Evolutionary conservation across 2,888 invertebrate species (phyloP), one percentile per base, ranked within the genome.

Genomic region (Syrphus vitripennis): DNA sequence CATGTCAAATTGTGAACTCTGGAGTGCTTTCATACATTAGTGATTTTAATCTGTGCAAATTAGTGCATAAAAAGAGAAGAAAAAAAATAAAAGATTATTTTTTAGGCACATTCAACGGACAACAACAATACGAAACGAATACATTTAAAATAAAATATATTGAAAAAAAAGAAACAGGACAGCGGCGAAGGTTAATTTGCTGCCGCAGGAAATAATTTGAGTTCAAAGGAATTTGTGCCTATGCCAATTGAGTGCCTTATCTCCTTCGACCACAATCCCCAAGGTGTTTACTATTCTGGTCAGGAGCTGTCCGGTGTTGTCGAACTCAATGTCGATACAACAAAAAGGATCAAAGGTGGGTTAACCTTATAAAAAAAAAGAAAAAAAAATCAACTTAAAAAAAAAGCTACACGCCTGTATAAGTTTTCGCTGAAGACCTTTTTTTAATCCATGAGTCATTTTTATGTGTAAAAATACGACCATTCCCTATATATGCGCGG

Each of bases 221-320:
- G 76, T 72, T 84, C 53, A 72, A 76, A 84, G 81, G 81, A 84
- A 77, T 55, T 78, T 82, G 86, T 86, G 86, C 82, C 89, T 92
- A 92, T 92, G 92, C 92, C 92, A 89, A 92, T 92, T 90, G 92
- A 92, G 92, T 92, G 92, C 92, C 92, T 92, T 92, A 92, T 92
- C 90, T 91, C 91, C 89, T 92, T 92, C 89, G 92, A 92, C 90
- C 91, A 91, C 89, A 92, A 92, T 91, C 90, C 91, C 88, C 91
- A 92, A 90, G 92, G 92, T 90, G 92, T 92, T 89, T 92, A 92
- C 89, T 92, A 91, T 92, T 92, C 92, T 89, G 92, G 92, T 88
- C 92, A 92, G 88, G 92, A 92, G 84, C 88, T 92, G 88, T 92
- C 92, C 88, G 92, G 92, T 88, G 89, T 91, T 89, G 92, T 92